A percentile compares a stretch with the other conserved stretches of the same genome.
Conservation (phyloP, 2,888 invertebrate genomes). For the Yponomeuta plumbellus region DNA sequence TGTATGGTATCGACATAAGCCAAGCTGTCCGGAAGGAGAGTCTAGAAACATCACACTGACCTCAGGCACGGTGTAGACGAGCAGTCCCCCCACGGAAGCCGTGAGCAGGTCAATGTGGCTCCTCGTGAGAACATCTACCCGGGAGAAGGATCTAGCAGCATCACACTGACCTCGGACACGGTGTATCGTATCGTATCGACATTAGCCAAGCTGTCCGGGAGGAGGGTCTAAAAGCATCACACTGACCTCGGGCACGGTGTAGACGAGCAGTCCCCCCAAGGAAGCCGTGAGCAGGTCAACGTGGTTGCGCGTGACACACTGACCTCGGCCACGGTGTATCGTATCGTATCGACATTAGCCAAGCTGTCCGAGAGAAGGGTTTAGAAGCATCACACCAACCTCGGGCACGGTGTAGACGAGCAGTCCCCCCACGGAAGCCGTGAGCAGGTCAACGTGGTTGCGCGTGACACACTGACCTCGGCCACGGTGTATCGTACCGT, state of each 20-base stretch:
- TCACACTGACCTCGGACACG: too few species aligned
- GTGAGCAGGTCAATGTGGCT: constrained; percentile 91
- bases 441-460: constrained; percentile 90
- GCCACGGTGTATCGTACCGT: too few species aligned
- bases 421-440: constrained; percentile 88
- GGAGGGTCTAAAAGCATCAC: too few species aligned
- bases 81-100: constrained; percentile 87
- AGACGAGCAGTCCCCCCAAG: constrained; percentile 87
- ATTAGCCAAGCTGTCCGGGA: too few species aligned
- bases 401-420: constrained; percentile 88
- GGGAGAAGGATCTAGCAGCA: too few species aligned
- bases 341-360: too few species aligned
- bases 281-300: constrained; percentile 90
- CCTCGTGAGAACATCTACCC: too few species aligned
- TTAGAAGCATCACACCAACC: too few species aligned
- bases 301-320: constrained; percentile 88
- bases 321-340: too few species aligned
- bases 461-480: too few species aligned
- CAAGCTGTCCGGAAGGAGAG: not conserved
- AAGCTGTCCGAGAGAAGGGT: too few species aligned
- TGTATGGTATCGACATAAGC: not conserved
- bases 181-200: too few species aligned
- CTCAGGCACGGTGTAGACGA: constrained; percentile 88
- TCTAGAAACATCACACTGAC: constrained; percentile 52
- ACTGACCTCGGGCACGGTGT: constrained; percentile 85